Evolutionary conservation across 2,888 invertebrate species (phyloP).

Genomic region (Euplexia lucipara): DNA sequence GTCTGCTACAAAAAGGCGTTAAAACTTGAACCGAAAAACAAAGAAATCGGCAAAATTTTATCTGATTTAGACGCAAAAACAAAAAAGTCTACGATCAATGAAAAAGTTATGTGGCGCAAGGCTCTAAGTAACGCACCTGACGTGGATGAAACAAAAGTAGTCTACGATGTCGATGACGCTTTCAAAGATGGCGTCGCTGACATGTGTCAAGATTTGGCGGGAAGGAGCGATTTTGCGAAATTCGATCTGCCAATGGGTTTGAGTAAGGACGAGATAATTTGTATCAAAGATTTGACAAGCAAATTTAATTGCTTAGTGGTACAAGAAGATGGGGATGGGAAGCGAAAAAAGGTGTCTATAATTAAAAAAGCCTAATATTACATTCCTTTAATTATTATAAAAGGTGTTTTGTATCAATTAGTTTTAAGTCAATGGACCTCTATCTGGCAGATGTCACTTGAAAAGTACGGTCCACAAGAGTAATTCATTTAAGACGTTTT

Average conservation of each 20-base stretch:
- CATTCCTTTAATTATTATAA: background rate
- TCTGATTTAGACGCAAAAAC: conserved; percentile 74
- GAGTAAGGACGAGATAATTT: conserved; percentile 75
- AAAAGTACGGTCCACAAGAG: too few species aligned
- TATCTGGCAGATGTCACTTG: too few species aligned
- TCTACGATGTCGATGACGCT: conserved; percentile 79
- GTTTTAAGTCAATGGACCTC: too few species aligned
- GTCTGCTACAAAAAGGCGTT: conserved; percentile 82
- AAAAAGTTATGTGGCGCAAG: conserved; percentile 81
- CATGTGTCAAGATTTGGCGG: conserved; percentile 82
- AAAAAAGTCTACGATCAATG: conserved; percentile 69
- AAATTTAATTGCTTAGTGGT: conserved; percentile 75
- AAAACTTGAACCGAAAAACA: conserved; percentile 84
- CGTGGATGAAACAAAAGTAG: conserved; percentile 66
- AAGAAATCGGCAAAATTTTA: conserved; percentile 80
- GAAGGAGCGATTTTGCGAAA: conserved; percentile 74
- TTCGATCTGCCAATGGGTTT: conserved; percentile 81
- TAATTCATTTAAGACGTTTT: too few species aligned
- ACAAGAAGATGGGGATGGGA: conserved; percentile 75
- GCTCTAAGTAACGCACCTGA: conserved; percentile 73
- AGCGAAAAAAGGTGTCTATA: conserved; percentile 75
- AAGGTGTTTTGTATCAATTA: too few species aligned
- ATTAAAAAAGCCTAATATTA: conserved; percentile 68
- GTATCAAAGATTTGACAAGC: conserved; percentile 74
- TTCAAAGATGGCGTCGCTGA: conserved; percentile 78